Base-by-base conservation (phyloP, 2,888 invertebrate genomes). In the Allygus modestus region DNA sequence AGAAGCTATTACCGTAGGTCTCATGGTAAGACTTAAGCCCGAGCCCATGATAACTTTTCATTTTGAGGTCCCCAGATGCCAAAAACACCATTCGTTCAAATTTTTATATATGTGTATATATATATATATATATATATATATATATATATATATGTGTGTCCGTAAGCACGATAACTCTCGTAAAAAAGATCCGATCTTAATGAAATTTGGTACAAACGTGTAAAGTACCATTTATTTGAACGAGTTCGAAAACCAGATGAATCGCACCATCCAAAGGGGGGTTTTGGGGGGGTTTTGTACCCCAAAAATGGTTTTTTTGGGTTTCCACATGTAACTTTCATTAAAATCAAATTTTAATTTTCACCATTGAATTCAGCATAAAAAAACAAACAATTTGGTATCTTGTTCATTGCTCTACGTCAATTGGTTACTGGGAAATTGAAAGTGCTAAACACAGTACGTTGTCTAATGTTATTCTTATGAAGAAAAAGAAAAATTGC, bases 21-120 rank as follows among this genome's bases (percentile, higher is more conserved):
- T 46, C 46, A 46, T 46, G 46, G 46, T 46, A 46, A 46, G 46
- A 46, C 46, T 17, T 46, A 46, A 46, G 12, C 46, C 46, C 46
- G 46, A 17, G 46, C 4, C 46, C 46, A 46, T 46, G 46, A 17
- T 46, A 46, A 17, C n/a, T 46, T 46, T 46, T 46, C 46, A 17
- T 46, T 46, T 46, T 46, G 46, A 9, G 37, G 37, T 9, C 37
- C 37, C 37, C 37, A 37, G 37, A 37, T 7, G 37, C 37, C 4
- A 37, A 37, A 37, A 37, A 37, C 37, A 37, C 9, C 37, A 37
- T 37, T 37, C 9, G 37, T 37, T 37, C 9, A 9, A 9, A 37
- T 37, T 7, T 37, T 7, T 37, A 37, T 37, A 37, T 37, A 37
- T 37, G 9, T 37, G 9, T 37, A 37, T 37, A 37, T 37, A 37